phyloP scores from a whole-genome alignment of 2,888 invertebrate species.

The Xestia xanthographa region DNA sequence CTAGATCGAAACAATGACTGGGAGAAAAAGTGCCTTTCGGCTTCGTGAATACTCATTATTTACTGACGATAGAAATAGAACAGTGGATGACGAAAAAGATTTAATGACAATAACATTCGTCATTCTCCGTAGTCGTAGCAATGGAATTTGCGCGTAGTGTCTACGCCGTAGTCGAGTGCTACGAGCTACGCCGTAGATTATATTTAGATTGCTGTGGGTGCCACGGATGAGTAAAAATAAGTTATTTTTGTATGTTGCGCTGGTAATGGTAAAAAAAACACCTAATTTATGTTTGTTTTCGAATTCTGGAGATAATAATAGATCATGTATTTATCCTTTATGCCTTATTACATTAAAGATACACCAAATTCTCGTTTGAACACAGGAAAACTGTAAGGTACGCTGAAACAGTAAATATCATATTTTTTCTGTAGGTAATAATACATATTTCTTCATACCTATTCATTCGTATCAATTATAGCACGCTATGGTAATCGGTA shows the following conservation, averaged over 20 bases:
- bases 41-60: neutral
- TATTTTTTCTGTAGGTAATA: neutral
- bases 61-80: slow-evolving; percentile 3
- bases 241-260: slow-evolving; percentile 4
- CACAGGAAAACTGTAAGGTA: neutral
- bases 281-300: neutral
- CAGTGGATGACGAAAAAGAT: slow-evolving; percentile 33
- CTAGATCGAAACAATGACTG: no score
- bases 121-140: slow-evolving; percentile 33
- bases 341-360: no score
- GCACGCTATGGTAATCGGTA: neutral
- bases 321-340: neutral
- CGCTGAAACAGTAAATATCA: neutral
- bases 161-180: slow-evolving; percentile 38
- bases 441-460: neutral
- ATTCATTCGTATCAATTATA: neutral
- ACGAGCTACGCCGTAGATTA: slow-evolving; percentile 30
- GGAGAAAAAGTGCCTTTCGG: no score
- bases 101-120: slow-evolving; percentile 41
- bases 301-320: neutral
- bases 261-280: neutral
- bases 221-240: slow-evolving; percentile 14
- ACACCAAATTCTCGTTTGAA: neutral
- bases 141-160: slow-evolving; percentile 39
- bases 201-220: slow-evolving; percentile 5